Evolutionary conservation across 2,113 vertebrate species (phyloP).

Genomic region (Sphyrna mokarran): DNA sequence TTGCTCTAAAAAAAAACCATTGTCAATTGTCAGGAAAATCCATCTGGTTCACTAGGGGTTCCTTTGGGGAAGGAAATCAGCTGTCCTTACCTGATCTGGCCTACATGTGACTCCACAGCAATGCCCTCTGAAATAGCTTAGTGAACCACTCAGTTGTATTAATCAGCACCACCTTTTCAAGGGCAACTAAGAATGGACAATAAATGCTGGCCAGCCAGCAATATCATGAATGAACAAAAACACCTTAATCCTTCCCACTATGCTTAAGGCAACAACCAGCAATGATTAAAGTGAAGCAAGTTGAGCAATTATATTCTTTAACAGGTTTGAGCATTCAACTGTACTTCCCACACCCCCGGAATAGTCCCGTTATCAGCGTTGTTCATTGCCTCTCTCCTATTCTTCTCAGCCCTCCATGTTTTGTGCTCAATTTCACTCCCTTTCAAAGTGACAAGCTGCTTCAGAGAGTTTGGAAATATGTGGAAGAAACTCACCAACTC

Average conservation of each 20-base stretch:
- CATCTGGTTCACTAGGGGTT: too few species aligned
- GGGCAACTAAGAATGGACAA: too few species aligned
- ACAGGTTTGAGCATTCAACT: neutral
- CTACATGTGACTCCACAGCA: too few species aligned
- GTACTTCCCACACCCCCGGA: neutral
- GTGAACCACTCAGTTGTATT: too few species aligned
- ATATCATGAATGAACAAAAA: too few species aligned
- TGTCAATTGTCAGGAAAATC: too few species aligned
- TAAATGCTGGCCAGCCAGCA: too few species aligned
- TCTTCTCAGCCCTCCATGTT: neutral
- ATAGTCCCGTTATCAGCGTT: neutral
- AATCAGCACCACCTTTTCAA: too few species aligned
- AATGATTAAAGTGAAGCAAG: neutral
- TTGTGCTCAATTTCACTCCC: neutral
- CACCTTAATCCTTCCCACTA: neutral
- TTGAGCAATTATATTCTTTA: neutral
- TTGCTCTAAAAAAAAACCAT: too few species aligned
- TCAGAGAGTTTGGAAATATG: neutral
- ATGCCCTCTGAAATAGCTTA: too few species aligned
- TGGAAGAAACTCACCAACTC: neutral
- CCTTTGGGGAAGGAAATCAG: too few species aligned
- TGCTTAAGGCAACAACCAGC: neutral
- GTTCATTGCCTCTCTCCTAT: neutral
- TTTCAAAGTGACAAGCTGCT: neutral
- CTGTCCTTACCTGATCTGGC: too few species aligned